phyloP scores from a whole-genome alignment of 2,113 vertebrate species.

The Caranx melampygus region DNA sequence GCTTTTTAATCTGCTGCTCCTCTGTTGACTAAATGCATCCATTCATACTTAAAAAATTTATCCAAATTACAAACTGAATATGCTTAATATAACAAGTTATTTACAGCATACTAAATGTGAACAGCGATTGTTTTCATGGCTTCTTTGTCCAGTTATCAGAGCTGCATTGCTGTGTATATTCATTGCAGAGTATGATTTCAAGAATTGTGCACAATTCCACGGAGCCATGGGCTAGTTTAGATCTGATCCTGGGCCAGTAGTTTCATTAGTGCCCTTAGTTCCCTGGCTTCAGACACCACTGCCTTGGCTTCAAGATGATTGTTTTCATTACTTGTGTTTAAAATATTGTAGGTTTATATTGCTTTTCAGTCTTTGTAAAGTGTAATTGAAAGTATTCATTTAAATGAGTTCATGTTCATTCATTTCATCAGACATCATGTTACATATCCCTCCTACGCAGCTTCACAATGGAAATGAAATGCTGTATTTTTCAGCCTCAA shows the following conservation, averaged over 20 bases:
- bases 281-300: not conserved
- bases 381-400: conserved; percentile 14
- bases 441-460: conserved; percentile 20
- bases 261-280: not conserved
- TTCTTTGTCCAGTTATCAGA: not conserved
- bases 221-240: conserved; percentile 20
- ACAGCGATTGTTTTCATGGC: not conserved
- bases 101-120: not conserved
- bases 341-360: conserved; percentile 8
- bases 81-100: conserved; percentile 6
- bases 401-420: conserved; percentile 9
- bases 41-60: not conserved
- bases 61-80: not conserved
- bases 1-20: conserved; percentile 8
- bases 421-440: not conserved
- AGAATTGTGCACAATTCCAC: conserved; percentile 23
- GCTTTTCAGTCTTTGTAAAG: conserved; percentile 20
- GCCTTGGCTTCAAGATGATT: conserved; percentile 25
- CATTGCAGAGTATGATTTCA: conserved; percentile 11
- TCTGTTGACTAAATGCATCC: conserved; percentile 5
- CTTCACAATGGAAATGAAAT: conserved; percentile 19
- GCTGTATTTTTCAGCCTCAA: conserved; percentile 48
- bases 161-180: not conserved
- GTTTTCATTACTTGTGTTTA: conserved; percentile 15
- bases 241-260: not conserved